Evolutionary conservation across 2,797 vertebrate species (phyloP).

Genomic region (Oreortyx pictus): DNA sequence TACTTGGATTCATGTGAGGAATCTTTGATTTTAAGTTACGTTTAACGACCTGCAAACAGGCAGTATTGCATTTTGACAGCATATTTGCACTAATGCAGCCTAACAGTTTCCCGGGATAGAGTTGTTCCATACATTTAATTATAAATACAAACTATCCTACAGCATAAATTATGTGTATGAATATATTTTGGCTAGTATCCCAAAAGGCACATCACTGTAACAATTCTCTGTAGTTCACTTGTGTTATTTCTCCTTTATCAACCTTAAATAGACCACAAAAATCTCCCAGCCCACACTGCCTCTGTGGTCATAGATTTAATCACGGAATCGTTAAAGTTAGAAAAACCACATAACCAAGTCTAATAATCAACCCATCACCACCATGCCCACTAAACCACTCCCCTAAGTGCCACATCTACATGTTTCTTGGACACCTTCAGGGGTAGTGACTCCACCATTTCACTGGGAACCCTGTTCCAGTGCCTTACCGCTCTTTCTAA

Average conservation of each 20-base stretch:
- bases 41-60: not conserved
- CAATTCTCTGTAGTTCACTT: not conserved
- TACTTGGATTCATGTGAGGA: not conserved
- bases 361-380: not conserved
- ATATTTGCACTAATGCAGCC: not conserved
- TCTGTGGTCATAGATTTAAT: not conserved
- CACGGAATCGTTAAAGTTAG: not conserved
- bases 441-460: no score
- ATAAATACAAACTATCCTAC: not conserved
- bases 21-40: not conserved
- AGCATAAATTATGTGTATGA: not conserved
- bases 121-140: not conserved
- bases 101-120: not conserved
- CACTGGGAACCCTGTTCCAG: no score
- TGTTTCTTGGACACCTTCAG: no score
- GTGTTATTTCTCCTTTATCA: not conserved
- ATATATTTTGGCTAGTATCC: not conserved
- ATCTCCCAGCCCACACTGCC: rapidly evolving
- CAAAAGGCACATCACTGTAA: not conserved
- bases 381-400: not conserved
- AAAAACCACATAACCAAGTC: no score
- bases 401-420: no score
- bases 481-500: no score
- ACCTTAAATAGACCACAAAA: not conserved
- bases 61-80: not conserved